A percentile compares a stretch with the other conserved stretches of the same genome.
Evolutionary conservation across 2,113 vertebrate genomes (phyloP).

Genomic region (Asarcornis scutulata): DNA sequence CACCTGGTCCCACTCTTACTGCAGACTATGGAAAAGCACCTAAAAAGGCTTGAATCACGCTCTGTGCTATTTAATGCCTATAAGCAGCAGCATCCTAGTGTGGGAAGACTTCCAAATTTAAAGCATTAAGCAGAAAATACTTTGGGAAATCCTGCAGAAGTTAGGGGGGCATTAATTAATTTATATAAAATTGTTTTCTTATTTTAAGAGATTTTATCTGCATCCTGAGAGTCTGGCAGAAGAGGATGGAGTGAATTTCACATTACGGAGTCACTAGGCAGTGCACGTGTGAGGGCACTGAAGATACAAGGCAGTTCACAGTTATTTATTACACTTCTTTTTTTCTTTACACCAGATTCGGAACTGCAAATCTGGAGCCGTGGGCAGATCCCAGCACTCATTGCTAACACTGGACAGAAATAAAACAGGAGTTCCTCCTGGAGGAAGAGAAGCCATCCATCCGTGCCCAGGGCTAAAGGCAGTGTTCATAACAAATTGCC

Average conservation of each 20-base stretch:
- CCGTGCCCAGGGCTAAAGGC: background rate
- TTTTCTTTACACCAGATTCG: background rate
- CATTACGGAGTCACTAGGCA: background rate
- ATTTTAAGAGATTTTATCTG: background rate
- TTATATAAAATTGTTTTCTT: background rate
- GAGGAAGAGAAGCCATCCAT: slow-evolving; percentile 13
- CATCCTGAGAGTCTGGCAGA: background rate
- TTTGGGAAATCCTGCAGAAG: background rate
- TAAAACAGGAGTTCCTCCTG: background rate
- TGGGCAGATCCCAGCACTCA: background rate
- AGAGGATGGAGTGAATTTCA: background rate
- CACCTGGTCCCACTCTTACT: background rate
- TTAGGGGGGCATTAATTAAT: background rate
- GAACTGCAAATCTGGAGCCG: background rate
- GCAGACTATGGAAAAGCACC: background rate
- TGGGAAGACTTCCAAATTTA: background rate
- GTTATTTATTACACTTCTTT: background rate
- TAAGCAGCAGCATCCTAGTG: rapidly evolving
- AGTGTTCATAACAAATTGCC: slow-evolving; percentile 8
- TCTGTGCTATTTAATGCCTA: background rate
- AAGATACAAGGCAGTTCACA: background rate
- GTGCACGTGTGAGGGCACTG: background rate
- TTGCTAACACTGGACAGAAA: background rate
- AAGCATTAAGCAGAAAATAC: background rate
- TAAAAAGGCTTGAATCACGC: background rate